A percentile compares a stretch with the other conserved stretches of the same genome.
Conservation (phyloP, 2,797 vertebrate species). For the Siniperca scherzeri region DNA sequence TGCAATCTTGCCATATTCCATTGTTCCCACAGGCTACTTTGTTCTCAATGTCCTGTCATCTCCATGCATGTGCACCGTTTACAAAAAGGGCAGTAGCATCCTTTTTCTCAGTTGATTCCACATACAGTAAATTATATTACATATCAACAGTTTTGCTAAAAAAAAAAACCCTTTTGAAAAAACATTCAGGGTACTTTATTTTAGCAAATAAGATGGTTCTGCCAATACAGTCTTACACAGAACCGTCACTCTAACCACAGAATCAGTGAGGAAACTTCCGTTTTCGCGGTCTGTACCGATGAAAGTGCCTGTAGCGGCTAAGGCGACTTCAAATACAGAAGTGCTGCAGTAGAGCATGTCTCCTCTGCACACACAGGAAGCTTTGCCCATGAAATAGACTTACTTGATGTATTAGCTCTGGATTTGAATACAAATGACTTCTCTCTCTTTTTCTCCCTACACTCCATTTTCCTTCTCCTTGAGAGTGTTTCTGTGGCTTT, state of each 20-base stretch:
- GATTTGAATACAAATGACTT: conserved; percentile 81
- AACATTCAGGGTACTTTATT: background rate
- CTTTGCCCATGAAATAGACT: conserved; percentile 70
- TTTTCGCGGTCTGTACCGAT: conserved; percentile 36
- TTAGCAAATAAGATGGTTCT: background rate
- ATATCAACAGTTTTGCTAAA: no score
- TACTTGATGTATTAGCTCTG: conserved; percentile 74
- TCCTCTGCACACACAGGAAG: conserved; percentile 33
- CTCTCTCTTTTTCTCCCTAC: conserved; percentile 21
- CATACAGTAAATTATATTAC: background rate
- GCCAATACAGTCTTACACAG: background rate
- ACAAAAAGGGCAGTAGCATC: background rate
- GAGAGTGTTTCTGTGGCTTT: conserved; percentile 43
- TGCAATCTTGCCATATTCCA: conserved; percentile 48
- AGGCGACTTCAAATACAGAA: conserved; percentile 27
- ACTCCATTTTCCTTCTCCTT: conserved; percentile 25
- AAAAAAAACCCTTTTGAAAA: background rate
- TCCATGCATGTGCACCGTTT: conserved; percentile 19
- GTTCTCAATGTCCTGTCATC: conserved; percentile 10
- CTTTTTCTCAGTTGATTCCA: background rate
- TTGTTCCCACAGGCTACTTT: background rate
- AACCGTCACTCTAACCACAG: background rate
- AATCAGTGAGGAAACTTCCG: conserved; percentile 30
- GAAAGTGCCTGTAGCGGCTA: conserved; percentile 40
- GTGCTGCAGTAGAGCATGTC: conserved; percentile 59